Evolutionary conservation across 2,113 vertebrate genomes (phyloP), one percentile per base, ranked within the genome.

Genomic region (Crotalus tigris): DNA sequence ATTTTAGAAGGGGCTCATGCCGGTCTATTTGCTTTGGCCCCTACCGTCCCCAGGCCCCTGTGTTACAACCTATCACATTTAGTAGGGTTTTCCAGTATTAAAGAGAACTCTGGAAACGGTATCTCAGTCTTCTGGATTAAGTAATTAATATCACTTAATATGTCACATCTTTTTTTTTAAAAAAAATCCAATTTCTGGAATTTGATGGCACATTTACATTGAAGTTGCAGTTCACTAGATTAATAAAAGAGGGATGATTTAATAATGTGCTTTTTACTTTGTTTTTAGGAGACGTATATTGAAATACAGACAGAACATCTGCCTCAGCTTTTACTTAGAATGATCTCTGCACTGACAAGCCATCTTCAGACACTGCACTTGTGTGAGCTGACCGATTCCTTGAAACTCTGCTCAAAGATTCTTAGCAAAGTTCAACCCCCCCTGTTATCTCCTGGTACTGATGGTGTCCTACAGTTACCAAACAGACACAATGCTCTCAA

Each of bases 231-330:
- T 46, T 11, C 46, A 3, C 57, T 54, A 57, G 24, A 91, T 85
- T 57, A 19, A 9, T 46, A 64, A 61, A 64, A 61, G 3, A 51
- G 2, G 19, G 0, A 24, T 54, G 61, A 46, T 7, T 92, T 93
- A 86, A 95, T 33, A 87, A 29, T 19, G 93, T 49, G 86, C 10
- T 93, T 53, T 86, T 26, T 95, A 33, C 96, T 90, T 94, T 94
- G 94, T 95, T 95, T 11, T 85, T 95, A 99, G 99, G 99, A 99
- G 95, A 99, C 99, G 0, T 99, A 99, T 61, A 99, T 99, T 94
- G 99, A 99, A 98, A 99, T 99, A 97, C 99, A 99, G 97, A 99
- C 99, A 10, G 99, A 99, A 96, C 99, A 99, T 91, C 98, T 99
- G 94, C 99, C 99, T 91, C 99, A 99, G 97, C 97, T 99, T 95